Percentiles rank a stretch among this genome's conserved stretches.
phyloP scores from a whole-genome alignment of 2,888 invertebrate species.

The Apeira syringaria region DNA sequence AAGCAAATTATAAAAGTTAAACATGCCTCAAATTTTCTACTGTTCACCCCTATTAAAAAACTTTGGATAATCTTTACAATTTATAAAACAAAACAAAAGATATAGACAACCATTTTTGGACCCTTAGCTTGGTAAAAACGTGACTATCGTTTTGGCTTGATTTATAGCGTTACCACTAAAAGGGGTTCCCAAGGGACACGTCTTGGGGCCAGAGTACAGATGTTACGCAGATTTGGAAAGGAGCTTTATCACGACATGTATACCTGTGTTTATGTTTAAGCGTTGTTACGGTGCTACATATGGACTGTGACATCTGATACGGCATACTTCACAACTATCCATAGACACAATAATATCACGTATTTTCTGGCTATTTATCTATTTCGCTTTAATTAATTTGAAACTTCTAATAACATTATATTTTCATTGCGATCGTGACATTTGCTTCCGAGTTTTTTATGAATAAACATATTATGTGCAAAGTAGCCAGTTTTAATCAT shows the following conservation, averaged over 20 bases:
- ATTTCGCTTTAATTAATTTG: too few species aligned
- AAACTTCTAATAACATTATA: too few species aligned
- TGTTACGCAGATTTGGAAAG: slow-evolving; percentile 42
- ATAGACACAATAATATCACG: too few species aligned
- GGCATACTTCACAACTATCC: too few species aligned
- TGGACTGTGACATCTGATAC: too few species aligned
- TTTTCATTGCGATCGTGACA: too few species aligned
- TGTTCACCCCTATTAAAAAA: background rate
- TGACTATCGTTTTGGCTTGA: slow-evolving; percentile 56
- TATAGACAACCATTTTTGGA: slow-evolving; percentile 28
- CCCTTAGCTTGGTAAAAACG: slow-evolving; percentile 44
- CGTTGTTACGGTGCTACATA: background rate
- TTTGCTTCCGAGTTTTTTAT: too few species aligned
- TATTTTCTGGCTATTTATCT: too few species aligned
- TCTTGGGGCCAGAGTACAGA: slow-evolving; percentile 41
- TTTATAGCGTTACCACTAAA: slow-evolving; percentile 50
- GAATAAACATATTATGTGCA: too few species aligned
- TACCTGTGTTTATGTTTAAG: slow-evolving; percentile 46
- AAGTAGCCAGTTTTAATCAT: too few species aligned
- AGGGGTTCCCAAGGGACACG: slow-evolving; percentile 41
- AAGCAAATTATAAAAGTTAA: too few species aligned
- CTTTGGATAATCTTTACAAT: too few species aligned
- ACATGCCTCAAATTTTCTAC: slow-evolving; percentile 4
- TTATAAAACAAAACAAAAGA: slow-evolving; percentile 10
- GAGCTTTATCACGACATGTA: slow-evolving; percentile 46